phyloP scores from a whole-genome alignment of 2,888 invertebrate genomes.

The Keiferia lycopersicella region DNA sequence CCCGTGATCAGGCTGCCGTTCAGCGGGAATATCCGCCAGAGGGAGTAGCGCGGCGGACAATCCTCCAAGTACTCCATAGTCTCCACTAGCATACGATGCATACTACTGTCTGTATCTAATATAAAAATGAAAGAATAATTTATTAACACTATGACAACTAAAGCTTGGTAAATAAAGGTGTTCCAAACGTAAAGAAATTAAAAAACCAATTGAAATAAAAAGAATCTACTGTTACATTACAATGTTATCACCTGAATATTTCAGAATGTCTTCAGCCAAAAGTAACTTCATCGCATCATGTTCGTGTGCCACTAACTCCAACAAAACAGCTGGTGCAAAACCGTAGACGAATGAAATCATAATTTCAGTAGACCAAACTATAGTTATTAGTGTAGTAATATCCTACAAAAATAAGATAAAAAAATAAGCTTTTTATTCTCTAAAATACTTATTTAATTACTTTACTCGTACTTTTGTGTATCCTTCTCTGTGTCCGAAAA shows the following conservation, averaged over 20 bases:
- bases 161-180: too few species aligned
- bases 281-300: background rate
- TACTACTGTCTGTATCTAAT: background rate
- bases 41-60: background rate
- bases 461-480: too few species aligned
- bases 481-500: too few species aligned
- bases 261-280: conserved; percentile 1
- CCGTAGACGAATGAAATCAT: background rate
- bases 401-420: too few species aligned
- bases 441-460: too few species aligned
- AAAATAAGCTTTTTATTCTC: too few species aligned
- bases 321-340: background rate
- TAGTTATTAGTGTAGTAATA: background rate
- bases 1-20: background rate
- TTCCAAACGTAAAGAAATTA: too few species aligned
- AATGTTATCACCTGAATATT: background rate
- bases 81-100: background rate
- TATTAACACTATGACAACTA: too few species aligned
- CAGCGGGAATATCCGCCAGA: background rate
- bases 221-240: background rate
- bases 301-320: background rate
- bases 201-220: too few species aligned
- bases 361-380: background rate
- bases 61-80: conserved; percentile 1
- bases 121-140: too few species aligned